Evolutionary conservation across 2,888 invertebrate genomes (phyloP).

Genomic region (Myopa testacea): DNA sequence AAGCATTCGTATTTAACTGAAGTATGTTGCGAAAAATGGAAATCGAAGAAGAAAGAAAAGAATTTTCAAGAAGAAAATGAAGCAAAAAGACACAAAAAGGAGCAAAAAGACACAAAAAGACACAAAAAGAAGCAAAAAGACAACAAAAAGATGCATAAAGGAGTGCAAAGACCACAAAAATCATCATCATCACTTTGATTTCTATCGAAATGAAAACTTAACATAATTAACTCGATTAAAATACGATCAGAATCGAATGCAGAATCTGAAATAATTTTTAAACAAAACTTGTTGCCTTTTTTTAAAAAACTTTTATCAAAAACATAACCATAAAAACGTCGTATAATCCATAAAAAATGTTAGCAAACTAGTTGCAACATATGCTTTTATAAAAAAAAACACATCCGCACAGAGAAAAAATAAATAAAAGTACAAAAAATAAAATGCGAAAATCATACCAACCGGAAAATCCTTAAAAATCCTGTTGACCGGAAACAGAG

Average conservation of each 20-base stretch:
- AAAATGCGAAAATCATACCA: constrained; percentile 10
- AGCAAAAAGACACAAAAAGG: not conserved
- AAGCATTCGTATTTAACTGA: no score
- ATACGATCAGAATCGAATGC: no score
- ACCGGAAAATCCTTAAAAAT: constrained; percentile 35
- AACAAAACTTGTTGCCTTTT: no score
- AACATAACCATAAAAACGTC: no score
- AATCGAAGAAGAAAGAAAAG: not conserved
- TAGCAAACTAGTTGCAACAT: not conserved
- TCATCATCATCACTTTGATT: no score
- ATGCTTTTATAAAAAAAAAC: not conserved
- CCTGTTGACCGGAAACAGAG: constrained; percentile 30
- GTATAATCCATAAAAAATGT: not conserved
- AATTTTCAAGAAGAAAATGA: not conserved
- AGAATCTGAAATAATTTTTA: no score
- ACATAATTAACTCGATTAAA: no score
- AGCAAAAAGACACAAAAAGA: not conserved
- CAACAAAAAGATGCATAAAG: no score
- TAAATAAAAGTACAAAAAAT: not conserved
- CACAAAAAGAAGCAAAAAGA: not conserved
- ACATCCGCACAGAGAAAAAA: not conserved
- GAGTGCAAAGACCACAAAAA: no score
- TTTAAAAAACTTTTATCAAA: no score
- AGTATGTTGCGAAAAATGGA: not conserved
- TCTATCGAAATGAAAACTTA: no score